Evolutionary conservation across 2,797 vertebrate species (phyloP).

Genomic region (Falco naumanni): DNA sequence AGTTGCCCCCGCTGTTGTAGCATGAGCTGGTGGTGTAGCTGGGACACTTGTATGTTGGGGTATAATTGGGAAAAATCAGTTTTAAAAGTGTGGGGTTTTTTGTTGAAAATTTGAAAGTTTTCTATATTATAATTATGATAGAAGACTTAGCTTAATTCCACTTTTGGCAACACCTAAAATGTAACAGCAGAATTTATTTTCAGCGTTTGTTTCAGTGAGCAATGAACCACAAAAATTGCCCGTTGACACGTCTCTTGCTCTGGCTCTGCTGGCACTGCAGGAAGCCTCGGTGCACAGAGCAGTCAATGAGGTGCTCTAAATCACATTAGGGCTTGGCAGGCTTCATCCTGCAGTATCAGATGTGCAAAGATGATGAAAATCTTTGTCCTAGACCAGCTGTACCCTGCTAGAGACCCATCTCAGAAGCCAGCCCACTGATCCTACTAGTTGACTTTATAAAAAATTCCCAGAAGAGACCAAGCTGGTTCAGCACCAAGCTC

Average conservation of each 20-base stretch:
- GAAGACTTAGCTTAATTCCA: conserved; percentile 13
- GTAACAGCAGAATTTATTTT: conserved; percentile 6
- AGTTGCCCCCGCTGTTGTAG: neutral
- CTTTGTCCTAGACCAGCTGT: neutral
- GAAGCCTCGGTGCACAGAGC: neutral
- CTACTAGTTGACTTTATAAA: neutral
- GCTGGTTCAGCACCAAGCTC: neutral
- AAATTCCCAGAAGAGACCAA: accelerated
- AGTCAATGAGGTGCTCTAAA: neutral
- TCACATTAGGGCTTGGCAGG: conserved; percentile 23
- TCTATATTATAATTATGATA: neutral
- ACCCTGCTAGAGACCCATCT: neutral
- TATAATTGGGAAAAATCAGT: neutral
- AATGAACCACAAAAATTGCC: conserved; percentile 21
- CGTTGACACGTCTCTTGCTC: conserved; percentile 9
- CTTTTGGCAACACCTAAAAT: conserved; percentile 13
- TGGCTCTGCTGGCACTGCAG: neutral
- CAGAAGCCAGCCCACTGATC: neutral
- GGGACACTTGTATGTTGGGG: neutral
- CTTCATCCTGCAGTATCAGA: neutral
- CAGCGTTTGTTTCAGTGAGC: neutral
- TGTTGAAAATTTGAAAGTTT: neutral
- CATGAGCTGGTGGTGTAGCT: neutral
- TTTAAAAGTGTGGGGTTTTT: neutral
- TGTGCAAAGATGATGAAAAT: neutral